phyloP scores from a whole-genome alignment of 1,140 invertebrate species.

The Drosophila guanche region DNA sequence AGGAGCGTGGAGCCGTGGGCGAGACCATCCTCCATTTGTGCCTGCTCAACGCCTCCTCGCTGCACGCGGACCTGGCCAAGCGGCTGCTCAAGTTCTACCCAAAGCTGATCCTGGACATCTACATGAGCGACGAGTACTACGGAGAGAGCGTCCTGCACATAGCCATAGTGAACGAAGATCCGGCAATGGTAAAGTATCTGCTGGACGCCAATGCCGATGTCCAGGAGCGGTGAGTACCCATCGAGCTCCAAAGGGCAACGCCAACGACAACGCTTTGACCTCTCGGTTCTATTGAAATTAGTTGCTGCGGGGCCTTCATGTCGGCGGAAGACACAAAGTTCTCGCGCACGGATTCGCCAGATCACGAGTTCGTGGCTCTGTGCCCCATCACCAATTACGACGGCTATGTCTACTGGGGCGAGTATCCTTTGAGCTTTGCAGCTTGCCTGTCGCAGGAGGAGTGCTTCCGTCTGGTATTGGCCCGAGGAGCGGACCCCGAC shows the following conservation, averaged over 20 bases:
- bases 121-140: constrained; percentile 98
- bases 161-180: constrained; percentile 99
- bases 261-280: too few species aligned
- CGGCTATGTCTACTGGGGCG: constrained; percentile 99
- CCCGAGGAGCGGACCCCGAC: constrained; percentile 97
- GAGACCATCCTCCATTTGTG: constrained; percentile 98
- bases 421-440: constrained; percentile 98
- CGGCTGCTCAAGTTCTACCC: constrained; percentile 95
- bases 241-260: too few species aligned
- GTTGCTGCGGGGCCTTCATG: constrained; percentile 97
- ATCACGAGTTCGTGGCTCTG: constrained; percentile 96
- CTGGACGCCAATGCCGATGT: constrained; percentile 95
- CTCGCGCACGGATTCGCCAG: constrained; percentile 92
- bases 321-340: constrained; percentile 98
- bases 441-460: constrained; percentile 98
- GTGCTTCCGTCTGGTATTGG: constrained; percentile 96
- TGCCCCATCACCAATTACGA: constrained; percentile 95
- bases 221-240: constrained; percentile 87
- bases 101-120: constrained; percentile 97
- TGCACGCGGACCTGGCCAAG: constrained; percentile 97
- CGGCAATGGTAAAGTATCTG: constrained; percentile 97
- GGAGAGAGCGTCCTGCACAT: constrained; percentile 97
- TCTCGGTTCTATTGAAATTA: constrained; percentile 6
- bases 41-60: constrained; percentile 93
- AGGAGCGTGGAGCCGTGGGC: constrained; percentile 96